Evolutionary conservation across 2,888 invertebrate species (phyloP).

Genomic region (Nomada ferruginata): DNA sequence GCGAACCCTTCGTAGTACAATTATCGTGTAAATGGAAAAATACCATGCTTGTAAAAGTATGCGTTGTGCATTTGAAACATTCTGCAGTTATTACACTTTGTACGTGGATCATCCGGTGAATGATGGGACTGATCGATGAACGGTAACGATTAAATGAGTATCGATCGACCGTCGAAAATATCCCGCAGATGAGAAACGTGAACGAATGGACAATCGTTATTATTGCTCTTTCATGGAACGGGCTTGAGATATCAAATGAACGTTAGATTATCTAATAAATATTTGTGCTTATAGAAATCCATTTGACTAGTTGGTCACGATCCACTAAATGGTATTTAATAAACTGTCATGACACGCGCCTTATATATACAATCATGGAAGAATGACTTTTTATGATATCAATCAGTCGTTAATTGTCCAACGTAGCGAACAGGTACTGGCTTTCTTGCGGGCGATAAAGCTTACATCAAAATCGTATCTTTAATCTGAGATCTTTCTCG

Average conservation of each 20-base stretch:
- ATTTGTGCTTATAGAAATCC: constrained; percentile 81
- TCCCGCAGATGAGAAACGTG: constrained; percentile 29
- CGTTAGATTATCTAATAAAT: constrained; percentile 69
- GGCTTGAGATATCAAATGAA: constrained; percentile 58
- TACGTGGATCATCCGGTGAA: constrained; percentile 68
- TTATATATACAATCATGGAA: constrained; percentile 78
- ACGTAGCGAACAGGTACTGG: constrained; percentile 68
- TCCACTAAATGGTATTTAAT: constrained; percentile 74
- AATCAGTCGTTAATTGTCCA: constrained; percentile 65
- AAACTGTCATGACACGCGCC: constrained; percentile 80
- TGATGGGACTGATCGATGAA: constrained; percentile 33
- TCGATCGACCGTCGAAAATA: constrained; percentile 23
- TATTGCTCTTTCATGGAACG: constrained; percentile 44
- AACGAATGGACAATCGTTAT: constrained; percentile 45
- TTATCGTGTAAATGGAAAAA: constrained; percentile 42
- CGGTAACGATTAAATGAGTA: constrained; percentile 27
- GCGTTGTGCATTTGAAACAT: constrained; percentile 56
- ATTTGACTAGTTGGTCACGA: constrained; percentile 82
- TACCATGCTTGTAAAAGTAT: constrained; percentile 43
- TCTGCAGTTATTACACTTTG: constrained; percentile 47
- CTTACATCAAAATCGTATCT: constrained; percentile 32
- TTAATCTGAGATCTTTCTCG: constrained; percentile 23
- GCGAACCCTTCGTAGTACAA: constrained; percentile 30
- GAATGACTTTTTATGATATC: constrained; percentile 67
- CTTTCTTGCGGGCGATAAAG: constrained; percentile 67